phyloP scores from a whole-genome alignment of 2,113 vertebrate species.

The Callocephalon fimbriatum region DNA sequence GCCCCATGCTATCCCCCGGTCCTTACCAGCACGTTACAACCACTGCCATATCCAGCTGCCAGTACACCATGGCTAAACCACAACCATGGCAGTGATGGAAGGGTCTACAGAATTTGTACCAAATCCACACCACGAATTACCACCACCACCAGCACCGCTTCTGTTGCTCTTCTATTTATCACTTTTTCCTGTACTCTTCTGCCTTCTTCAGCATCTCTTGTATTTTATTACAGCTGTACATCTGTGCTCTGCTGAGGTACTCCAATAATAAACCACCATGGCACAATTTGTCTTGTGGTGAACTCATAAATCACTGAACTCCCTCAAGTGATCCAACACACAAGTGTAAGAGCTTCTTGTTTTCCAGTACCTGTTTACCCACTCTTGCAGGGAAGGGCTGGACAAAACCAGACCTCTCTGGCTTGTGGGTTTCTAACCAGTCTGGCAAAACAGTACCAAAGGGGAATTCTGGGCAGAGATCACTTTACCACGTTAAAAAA shows the following conservation, averaged over 20 bases:
- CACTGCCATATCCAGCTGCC: not conserved
- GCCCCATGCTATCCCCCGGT: not conserved
- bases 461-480: not conserved
- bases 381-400: not conserved
- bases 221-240: not conserved
- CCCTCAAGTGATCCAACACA: not conserved
- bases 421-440: not conserved
- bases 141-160: not conserved
- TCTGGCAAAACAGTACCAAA: not conserved
- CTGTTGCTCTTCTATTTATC: not conserved
- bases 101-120: not conserved
- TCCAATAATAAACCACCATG: not conserved
- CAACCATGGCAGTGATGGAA: accelerated
- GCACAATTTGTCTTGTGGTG: not conserved
- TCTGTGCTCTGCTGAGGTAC: not conserved
- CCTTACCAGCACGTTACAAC: not conserved
- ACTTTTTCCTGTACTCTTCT: not conserved
- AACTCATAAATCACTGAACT: not conserved
- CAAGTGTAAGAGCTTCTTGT: not conserved
- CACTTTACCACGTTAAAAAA: not conserved
- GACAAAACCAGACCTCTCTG: not conserved
- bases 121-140: not conserved
- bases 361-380: not conserved
- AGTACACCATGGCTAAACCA: accelerated
- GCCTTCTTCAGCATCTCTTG: not conserved